Evolutionary conservation across 1,140 invertebrate genomes (phyloP), one percentile per base, ranked within the genome.

Genomic region (Plutomurus gul): DNA sequence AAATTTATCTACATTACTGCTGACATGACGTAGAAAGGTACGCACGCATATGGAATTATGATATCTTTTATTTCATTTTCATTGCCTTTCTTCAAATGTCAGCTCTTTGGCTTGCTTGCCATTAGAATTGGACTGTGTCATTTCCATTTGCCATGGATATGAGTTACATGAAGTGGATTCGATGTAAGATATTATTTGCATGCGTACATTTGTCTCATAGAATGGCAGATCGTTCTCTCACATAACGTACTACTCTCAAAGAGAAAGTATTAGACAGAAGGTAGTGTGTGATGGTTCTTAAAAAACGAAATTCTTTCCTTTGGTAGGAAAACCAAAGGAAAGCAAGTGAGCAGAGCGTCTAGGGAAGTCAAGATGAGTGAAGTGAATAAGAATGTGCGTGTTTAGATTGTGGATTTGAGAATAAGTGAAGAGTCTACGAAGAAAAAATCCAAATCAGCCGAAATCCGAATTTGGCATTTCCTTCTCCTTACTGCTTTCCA

Each of bases 61-160:
- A 33, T 65, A 65, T 65, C 56, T 65, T 65, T 65, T 65, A 65
- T 65, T 65, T 65, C 56, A 65, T 65, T 65, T 65, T 65, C 56
- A 65, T 65, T 65, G 56, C 56, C 30, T 65, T 65, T 65, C 56
- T 65, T 30, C 27, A 65, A 65, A 65, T 65, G 56, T 65, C 56
- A 65, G 56, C 13, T 65, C 56, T 11, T 33, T 65, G 22, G 56
- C 56, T n/a, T n/a, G n/a, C n/a, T n/a, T n/a, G n/a, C n/a, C n/a
- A 65, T 33, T 65, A n/a, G 56, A 33, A 65, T 65, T 30, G 13
- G 30, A 65, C 27, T 36, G 16, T 30, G 25, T 65, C 27, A 65
- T 65, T 65, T 65, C 56, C 56, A 10, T 51, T 27, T 65, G 18
- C 56, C 18, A n/a, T 33, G 18, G 27, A 65, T 65, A 65, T 65